phyloP scores from a whole-genome alignment of 2,888 invertebrate species.

The Trichopoda pennipes region DNA sequence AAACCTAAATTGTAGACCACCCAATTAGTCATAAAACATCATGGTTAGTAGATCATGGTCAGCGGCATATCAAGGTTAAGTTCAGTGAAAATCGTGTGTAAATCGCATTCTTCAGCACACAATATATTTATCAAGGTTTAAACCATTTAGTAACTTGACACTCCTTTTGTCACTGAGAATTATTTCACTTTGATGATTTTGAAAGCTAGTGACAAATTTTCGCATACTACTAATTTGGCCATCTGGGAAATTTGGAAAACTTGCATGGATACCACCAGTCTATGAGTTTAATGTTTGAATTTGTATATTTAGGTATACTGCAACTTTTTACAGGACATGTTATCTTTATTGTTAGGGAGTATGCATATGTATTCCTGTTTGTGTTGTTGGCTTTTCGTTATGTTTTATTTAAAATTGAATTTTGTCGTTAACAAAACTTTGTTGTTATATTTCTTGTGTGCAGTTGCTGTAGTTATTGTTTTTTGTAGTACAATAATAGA shows the following conservation, averaged over 20 bases:
- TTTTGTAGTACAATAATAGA: slow-evolving; percentile 33
- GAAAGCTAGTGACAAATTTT: too few relatives aligned
- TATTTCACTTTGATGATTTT: too few relatives aligned
- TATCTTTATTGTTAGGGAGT: slow-evolving; percentile 6
- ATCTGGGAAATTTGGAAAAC: not conserved
- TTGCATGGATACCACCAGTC: not conserved
- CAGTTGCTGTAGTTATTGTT: slow-evolving; percentile 17
- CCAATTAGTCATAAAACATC: not conserved
- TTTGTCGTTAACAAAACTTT: slow-evolving; percentile 53
- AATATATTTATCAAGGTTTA: too few relatives aligned
- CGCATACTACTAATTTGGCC: too few relatives aligned
- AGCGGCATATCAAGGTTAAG: too few relatives aligned
- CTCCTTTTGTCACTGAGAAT: too few relatives aligned
- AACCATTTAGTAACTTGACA: too few relatives aligned
- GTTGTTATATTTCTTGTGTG: not conserved
- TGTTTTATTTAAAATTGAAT: slow-evolving; percentile 56
- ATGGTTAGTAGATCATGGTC: too few relatives aligned
- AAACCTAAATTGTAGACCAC: not conserved
- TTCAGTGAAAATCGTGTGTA: too few relatives aligned
- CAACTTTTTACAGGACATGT: slow-evolving; percentile 8
- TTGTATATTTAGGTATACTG: slow-evolving; percentile 6
- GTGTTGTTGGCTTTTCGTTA: slow-evolving; percentile 11
- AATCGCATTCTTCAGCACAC: too few relatives aligned
- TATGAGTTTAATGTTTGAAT: slow-evolving; percentile 28
- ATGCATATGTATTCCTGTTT: slow-evolving; percentile 1